Evolutionary conservation across 2,113 vertebrate species (phyloP), one percentile per base, ranked within the genome.

Genomic region (Takifugu bimaculatus): DNA sequence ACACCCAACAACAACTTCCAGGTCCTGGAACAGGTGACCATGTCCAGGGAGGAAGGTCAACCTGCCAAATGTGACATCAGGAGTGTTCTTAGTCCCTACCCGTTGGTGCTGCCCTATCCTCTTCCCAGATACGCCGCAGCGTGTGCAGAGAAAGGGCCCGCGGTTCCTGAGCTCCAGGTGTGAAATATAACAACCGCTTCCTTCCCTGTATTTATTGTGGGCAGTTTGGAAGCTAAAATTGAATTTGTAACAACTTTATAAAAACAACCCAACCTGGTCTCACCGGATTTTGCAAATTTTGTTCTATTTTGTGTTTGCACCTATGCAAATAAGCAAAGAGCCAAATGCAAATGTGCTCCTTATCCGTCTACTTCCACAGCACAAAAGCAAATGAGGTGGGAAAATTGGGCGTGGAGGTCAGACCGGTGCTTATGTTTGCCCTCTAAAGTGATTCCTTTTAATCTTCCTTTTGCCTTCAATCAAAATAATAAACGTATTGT

Each of bases 1-100:
- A 92, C 98, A 48, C 95, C 97, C 25, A 96, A 95, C 94, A 99
- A 98, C 84, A 93, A 94, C 80, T 99, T 98, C 78, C 83, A 95
- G 74, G 93, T 98, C 11, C 81, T 98, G 76, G 96, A 95, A 75
- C 94, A 94, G 84, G 94, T 99, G 57, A 87, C 88, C 66, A 96
- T 99, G 95, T 92, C 94, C 77, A 92, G 94, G 82, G 87, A 88
- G 47, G 87, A 92, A 6, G 60, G 60, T 0, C 88, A 91, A 4
- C 3, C 79, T 26, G 87, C 91, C 1, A 89, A 90, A 44, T 99
- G 97, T 76, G 95, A 98, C 68, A 78, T 95, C 68, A 94, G 89
- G 81, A 90, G 83, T 65, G 92, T 98, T 49, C 73, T 96, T 76
- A 95, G 93, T 49, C 96, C 96, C 4, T 97, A 94, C 64, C 96